phyloP scores from a whole-genome alignment of 2,113 vertebrate genomes.

The Balaeniceps rex region DNA sequence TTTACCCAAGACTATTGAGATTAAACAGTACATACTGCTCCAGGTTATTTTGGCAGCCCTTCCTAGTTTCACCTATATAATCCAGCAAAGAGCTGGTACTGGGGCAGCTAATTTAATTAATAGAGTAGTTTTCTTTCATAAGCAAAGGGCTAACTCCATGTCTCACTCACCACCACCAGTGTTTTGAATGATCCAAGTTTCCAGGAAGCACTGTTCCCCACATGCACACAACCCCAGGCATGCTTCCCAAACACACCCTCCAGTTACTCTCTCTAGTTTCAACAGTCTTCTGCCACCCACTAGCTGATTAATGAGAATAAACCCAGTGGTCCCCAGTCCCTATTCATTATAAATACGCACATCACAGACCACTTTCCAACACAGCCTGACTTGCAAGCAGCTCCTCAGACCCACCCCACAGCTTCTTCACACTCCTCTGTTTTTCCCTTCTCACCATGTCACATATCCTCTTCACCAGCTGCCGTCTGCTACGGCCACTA shows the following conservation, averaged over 20 bases:
- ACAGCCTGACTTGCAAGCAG: not conserved
- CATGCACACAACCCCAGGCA: not conserved
- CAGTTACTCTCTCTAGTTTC: not conserved
- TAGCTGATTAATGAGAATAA: not conserved
- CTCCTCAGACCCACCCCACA: not conserved
- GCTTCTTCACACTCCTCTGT: not conserved
- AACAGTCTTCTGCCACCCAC: not conserved
- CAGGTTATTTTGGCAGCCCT: not conserved
- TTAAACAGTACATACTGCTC: not conserved
- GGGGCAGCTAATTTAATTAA: not conserved
- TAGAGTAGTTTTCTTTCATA: not conserved
- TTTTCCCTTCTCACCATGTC: not conserved
- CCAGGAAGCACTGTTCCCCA: not conserved
- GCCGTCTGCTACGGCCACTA: not conserved
- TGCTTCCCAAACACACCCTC: not conserved
- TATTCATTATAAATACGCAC: not conserved
- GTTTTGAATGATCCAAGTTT: not conserved
- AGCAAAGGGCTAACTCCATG: not conserved
- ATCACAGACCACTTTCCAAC: not conserved
- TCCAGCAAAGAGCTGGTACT: not conserved
- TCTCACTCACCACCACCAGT: not conserved
- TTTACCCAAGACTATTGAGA: not conserved
- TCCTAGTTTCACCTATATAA: not conserved
- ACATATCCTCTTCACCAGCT: not conserved
- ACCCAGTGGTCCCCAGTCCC: not conserved